Base-by-base conservation (phyloP, 1,140 invertebrate genomes). In the Trichogramma pretiosum region DNA sequence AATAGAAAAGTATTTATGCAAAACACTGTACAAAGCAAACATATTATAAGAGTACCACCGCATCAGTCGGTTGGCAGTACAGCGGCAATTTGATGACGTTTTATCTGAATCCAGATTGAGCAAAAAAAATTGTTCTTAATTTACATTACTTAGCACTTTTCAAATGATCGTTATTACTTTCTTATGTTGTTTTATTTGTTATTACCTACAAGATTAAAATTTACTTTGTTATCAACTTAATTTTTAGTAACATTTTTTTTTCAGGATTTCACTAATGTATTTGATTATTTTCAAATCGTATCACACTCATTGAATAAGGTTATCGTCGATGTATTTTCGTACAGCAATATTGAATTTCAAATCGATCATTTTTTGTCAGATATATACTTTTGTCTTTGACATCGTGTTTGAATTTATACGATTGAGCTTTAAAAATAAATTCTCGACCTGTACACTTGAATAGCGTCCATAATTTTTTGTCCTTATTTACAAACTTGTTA, bases 41-140 rank as follows among this genome's bases (percentile, higher is more conserved):
- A 41, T 41, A 33, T 33, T 24, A n/a, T n/a, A n/a, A n/a, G 23
- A 24, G 13, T 39, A 30, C 34, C 30, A 50, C 18, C 38, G 16
- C 28, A 13, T 50, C 28, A 50, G 42, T 50, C 41, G 17, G 40
- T 46, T 50, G 48, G 48, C 48, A 50, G 48, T 50, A 50, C 28
- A 19, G 39, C 35, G 39, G 48, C 36, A 35, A 45, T 50, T 46
- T 32, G 42, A 40, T 50, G 42, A 50, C 42, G 22, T 46, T 45
- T 32, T 22, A 35, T 19, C 37, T n/a, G n/a, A n/a, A n/a, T n/a
- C n/a, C n/a, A n/a, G n/a, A n/a, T n/a, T n/a, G n/a, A n/a, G n/a
- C n/a, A n/a, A n/a, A n/a, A 43, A 32, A 46, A 23, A 28, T 28
- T 26, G 17, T 50, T 42, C 13, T 45, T 11, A 28, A 28, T 28